These are phyloP conservation scores for Orchesella cincta DNA, from an alignment of 1,140 invertebrate genomes.

Conservation along the genomic window DNA sequence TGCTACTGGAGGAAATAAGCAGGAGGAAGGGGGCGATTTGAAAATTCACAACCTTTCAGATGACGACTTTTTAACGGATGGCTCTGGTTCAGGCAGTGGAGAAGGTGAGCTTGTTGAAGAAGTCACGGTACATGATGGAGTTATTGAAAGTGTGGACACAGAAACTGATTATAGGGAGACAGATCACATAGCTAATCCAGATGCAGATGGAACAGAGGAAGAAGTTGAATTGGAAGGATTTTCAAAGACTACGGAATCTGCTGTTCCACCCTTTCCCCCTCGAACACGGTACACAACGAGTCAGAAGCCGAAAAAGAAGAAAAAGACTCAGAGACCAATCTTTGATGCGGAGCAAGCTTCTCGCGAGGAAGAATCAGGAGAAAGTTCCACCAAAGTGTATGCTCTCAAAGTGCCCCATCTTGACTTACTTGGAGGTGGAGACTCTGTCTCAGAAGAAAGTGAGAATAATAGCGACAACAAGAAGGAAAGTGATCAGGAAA, in stretches of 20 bases:
- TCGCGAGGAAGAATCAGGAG: not conserved
- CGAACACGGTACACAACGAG: conserved; percentile 22
- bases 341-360: not conserved
- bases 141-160: not conserved
- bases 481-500: conserved; percentile 32
- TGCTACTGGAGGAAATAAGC: not conserved
- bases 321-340: not conserved
- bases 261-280: not conserved
- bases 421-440: not conserved
- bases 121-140: not conserved
- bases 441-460: conserved; percentile 6
- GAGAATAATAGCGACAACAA: conserved; percentile 24
- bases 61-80: not conserved
- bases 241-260: not conserved
- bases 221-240: conserved; percentile 1
- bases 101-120: not conserved
- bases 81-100: not conserved
- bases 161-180: conserved; percentile 16
- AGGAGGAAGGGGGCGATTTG: not conserved
- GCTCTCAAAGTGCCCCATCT: conserved; percentile 11
- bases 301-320: not conserved
- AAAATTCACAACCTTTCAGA: conserved; percentile 6
- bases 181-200: conserved; percentile 1
- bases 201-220: not conserved
- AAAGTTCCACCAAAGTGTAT: conserved; percentile 22